A percentile compares a stretch with the other conserved stretches of the same genome.
phyloP scores from a whole-genome alignment of 2,888 invertebrate species.

The Drosophila melanosoma region DNA sequence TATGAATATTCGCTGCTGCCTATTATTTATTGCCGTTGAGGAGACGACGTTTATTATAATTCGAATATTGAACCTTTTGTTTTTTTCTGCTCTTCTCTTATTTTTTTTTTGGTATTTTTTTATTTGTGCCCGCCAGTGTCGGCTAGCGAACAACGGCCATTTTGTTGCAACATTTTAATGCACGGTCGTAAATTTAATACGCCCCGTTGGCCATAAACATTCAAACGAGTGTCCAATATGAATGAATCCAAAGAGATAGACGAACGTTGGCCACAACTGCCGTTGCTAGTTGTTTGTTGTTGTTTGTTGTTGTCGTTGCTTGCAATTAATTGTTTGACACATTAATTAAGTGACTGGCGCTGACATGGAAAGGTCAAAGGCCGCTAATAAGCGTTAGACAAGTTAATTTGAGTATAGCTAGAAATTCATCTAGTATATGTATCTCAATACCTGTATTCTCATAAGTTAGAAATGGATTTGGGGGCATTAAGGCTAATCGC shows the following conservation, averaged over 20 bases:
- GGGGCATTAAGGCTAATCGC: constrained; percentile 68
- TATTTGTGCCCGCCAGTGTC: constrained; percentile 39
- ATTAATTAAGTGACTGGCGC: constrained; percentile 72
- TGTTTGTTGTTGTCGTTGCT: constrained; percentile 17
- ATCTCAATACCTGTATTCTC: constrained; percentile 38
- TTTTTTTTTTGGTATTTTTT: constrained; percentile 21
- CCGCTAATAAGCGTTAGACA: constrained; percentile 74
- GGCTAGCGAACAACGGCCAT: constrained; percentile 55
- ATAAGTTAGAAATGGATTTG: constrained; percentile 48
- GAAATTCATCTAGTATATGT: constrained; percentile 16
- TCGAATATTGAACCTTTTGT: constrained; percentile 69
- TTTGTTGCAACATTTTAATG: constrained; percentile 81
- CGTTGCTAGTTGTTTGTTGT: constrained; percentile 15
- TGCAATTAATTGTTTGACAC: constrained; percentile 74
- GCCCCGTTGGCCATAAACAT: constrained; percentile 77
- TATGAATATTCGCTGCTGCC: constrained; percentile 57
- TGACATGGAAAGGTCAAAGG: constrained; percentile 73
- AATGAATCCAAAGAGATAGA: constrained; percentile 68
- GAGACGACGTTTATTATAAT: constrained; percentile 79
- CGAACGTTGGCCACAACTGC: constrained; percentile 35
- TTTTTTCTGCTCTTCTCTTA: neutral
- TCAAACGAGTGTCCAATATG: constrained; percentile 67
- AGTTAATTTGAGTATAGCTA: constrained; percentile 64
- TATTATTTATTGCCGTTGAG: constrained; percentile 77
- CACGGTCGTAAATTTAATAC: constrained; percentile 77